Conservation (phyloP, 1,140 invertebrate genomes). For the Cepaea nemoralis region DNA sequence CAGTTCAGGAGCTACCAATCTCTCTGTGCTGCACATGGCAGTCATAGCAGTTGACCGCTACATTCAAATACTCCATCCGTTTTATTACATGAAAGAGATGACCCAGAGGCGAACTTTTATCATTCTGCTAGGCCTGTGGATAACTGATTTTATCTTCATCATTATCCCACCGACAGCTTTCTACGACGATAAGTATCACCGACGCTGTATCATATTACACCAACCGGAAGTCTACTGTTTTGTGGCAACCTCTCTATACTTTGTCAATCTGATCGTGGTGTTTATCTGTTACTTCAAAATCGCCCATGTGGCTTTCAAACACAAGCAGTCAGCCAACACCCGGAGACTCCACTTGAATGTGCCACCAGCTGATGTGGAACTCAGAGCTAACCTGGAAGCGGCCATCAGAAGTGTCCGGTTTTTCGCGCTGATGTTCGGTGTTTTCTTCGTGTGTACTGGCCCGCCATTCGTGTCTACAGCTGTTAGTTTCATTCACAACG, state of each 20-base stretch:
- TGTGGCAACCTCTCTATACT: not conserved
- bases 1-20: not conserved
- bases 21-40: not conserved
- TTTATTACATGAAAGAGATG: not conserved
- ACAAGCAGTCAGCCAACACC: not conserved
- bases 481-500: not conserved
- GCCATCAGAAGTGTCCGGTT: not conserved
- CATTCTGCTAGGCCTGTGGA: not conserved
- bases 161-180: not conserved
- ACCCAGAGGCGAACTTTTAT: not conserved
- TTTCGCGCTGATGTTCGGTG: not conserved
- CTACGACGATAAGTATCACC: not conserved
- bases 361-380: not conserved
- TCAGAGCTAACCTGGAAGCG: not conserved
- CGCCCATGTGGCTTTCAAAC: not conserved
- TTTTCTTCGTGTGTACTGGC: not conserved
- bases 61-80: not conserved
- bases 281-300: not conserved
- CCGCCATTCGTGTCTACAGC: not conserved
- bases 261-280: not conserved
- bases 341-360: not conserved
- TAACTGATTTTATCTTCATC: not conserved
- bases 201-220: not conserved
- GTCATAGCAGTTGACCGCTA: not conserved
- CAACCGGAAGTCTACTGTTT: not conserved